Conservation (phyloP, 2,888 invertebrate species). For the Serrognathus titanus region DNA sequence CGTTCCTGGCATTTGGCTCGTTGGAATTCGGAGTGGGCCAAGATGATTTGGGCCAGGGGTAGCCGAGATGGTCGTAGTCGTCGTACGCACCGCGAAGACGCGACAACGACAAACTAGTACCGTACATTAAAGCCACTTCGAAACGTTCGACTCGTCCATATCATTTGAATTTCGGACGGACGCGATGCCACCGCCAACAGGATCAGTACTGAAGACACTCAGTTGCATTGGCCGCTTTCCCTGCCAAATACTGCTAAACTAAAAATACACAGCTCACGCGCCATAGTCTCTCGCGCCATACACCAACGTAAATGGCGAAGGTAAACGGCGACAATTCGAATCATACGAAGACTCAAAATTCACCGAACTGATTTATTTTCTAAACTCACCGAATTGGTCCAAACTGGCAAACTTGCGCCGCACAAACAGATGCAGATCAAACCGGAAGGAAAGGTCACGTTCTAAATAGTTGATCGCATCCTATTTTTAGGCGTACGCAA, state of each 20-base stretch:
- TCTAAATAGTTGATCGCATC: too few species aligned
- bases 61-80: constrained; percentile 31
- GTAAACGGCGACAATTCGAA: too few species aligned
- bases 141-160: constrained; percentile 16
- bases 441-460: too few species aligned
- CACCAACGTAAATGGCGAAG: not conserved
- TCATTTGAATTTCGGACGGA: constrained; percentile 19
- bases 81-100: constrained; percentile 42
- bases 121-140: constrained; percentile 24
- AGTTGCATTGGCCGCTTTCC: constrained; percentile 35
- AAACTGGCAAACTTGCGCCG: too few species aligned
- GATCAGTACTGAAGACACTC: constrained; percentile 36
- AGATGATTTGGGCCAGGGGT: constrained; percentile 27
- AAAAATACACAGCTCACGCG: constrained; percentile 54
- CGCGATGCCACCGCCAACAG: constrained; percentile 34
- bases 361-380: too few species aligned
- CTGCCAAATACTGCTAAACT: constrained; percentile 67
- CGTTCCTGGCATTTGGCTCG: constrained; percentile 21
- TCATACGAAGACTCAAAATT: too few species aligned
- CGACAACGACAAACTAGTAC: constrained; percentile 35
- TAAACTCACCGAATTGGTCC: too few species aligned
- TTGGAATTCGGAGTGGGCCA: constrained; percentile 21
- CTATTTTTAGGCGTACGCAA: too few species aligned
- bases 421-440: too few species aligned
- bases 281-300: constrained; percentile 27